phyloP scores from a whole-genome alignment of 2,113 vertebrate genomes.

The Dicaeum eximium region DNA sequence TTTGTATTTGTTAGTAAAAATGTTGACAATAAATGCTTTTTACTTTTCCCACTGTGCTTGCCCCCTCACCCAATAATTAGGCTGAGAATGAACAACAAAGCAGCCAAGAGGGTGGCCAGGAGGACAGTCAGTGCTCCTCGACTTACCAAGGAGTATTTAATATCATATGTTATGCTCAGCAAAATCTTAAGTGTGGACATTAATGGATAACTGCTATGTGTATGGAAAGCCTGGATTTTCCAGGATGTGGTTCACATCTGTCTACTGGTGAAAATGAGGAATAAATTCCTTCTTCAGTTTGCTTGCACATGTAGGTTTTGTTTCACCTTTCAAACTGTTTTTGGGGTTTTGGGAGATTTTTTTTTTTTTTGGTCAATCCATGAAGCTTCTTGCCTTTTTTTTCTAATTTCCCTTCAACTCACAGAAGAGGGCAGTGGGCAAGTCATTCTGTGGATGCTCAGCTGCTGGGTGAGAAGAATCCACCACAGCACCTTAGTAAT shows the following conservation, averaged over 20 bases:
- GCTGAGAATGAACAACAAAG: background rate
- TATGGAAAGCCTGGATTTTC: background rate
- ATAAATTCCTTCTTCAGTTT: background rate
- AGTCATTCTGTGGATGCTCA: background rate
- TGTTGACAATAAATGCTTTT: background rate
- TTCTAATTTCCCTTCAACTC: background rate
- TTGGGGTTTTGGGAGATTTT: too few species aligned
- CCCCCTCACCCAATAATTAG: background rate
- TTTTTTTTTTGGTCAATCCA: background rate
- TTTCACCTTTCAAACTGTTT: background rate
- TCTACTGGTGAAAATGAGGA: background rate
- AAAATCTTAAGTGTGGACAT: background rate
- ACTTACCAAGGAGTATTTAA: background rate
- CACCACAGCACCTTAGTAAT: background rate
- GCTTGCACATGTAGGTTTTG: background rate
- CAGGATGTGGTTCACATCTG: background rate
- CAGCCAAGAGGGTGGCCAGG: background rate
- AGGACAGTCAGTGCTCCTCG: background rate
- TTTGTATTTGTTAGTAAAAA: background rate
- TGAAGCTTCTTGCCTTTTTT: background rate
- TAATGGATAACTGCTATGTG: background rate
- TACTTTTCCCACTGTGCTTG: background rate
- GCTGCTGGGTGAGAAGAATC: background rate
- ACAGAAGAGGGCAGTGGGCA: accelerated
- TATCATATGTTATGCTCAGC: background rate